Conservation (phyloP, 2,797 vertebrate genomes). For the Sus cebifrons region DNA sequence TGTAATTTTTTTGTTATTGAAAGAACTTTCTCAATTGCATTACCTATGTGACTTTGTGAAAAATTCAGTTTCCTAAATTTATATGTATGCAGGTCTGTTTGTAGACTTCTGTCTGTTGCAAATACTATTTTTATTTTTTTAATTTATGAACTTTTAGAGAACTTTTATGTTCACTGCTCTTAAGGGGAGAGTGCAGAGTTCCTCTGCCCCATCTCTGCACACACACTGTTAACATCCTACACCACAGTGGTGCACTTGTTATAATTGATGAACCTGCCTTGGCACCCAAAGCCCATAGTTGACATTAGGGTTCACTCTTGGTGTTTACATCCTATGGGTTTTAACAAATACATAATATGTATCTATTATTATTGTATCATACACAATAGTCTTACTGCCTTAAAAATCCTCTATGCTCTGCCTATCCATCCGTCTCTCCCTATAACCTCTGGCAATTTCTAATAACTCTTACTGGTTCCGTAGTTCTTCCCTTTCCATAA, state of each 20-base stretch:
- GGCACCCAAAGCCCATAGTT: not conserved
- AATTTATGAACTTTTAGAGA: not conserved
- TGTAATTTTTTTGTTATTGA: not conserved
- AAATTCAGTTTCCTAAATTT: not conserved
- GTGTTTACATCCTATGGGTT: not conserved
- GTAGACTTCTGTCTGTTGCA: not conserved
- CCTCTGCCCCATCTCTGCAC: not conserved
- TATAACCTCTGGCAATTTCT: not conserved
- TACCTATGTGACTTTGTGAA: not conserved
- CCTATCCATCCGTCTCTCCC: not conserved
- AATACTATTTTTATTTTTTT: not conserved
- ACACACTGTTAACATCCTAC: not conserved
- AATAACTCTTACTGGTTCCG: not conserved
- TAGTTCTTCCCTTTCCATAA: not conserved
- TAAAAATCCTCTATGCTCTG: not conserved
- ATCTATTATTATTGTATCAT: not conserved
- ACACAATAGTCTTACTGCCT: not conserved
- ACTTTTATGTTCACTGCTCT: not conserved
- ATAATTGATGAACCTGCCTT: not conserved
- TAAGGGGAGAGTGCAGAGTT: not conserved
- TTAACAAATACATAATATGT: not conserved
- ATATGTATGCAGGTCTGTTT: not conserved
- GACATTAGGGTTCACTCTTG: not conserved
- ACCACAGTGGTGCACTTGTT: not conserved
- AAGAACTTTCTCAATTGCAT: not conserved